Base-by-base conservation (phyloP, 2,113 vertebrate genomes). In the Physeter macrocephalus region DNA sequence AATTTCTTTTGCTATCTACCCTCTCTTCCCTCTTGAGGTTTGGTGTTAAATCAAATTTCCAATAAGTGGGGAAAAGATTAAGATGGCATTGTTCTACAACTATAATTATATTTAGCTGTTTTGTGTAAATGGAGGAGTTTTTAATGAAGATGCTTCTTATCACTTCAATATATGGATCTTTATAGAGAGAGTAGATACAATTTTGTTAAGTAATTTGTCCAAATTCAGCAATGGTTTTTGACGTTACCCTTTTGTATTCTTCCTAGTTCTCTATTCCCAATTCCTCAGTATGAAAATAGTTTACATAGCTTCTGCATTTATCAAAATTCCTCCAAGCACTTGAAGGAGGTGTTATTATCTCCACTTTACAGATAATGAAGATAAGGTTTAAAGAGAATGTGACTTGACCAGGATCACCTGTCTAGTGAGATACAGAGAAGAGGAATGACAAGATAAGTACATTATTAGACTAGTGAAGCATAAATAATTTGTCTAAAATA, bases 41-140 rank as follows among this genome's bases (percentile, higher is more conserved):
- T 84, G 43, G 2, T 62, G 13, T 87, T 92, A 89, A 96, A 87
- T 85, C 61, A 93, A 62, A 90, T 85, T 67, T 87, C 49, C 39
- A 57, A 49, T 66, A 89, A 96, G 80, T 96, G 18, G 18, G 41
- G 34, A 95, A 88, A 83, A 87, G 41, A 80, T 78, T 72, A 90
- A 82, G 23, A 86, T 83, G 31, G 25, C 36, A 86, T 89, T 43
- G 9, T 83, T 91, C 25, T 49, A 69, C 23, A 64, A 17, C 54
- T 78, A 2, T 92, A 86, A 93, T 85, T 96, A 64, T 31, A 86
- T 82, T 90, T 49, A 54, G 20, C 13, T 61, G 0, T 77, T 94
- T 57, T 90, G 17, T 86, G 8, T 71, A 62, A 29, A 52, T 46
- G 10, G 12, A 61, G 5, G 2, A 14, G 34, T 69, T 87, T 80